Evolutionary conservation across 53 echinoderm and acorn worm species (phyloP).

Genomic region (Arbacia lixula): DNA sequence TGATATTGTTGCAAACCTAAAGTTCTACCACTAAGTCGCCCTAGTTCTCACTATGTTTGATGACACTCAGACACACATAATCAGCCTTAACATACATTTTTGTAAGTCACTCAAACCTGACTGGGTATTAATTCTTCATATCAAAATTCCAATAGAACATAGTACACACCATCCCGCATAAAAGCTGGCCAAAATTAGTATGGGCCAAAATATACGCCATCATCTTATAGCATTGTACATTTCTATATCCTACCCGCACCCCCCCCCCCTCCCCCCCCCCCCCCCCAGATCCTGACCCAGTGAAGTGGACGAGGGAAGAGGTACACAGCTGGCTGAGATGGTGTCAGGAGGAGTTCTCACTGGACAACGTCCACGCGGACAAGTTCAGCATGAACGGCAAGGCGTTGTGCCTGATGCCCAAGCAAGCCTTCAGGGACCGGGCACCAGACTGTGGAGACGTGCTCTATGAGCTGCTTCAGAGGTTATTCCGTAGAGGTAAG

Average conservation of each 20-base stretch:
- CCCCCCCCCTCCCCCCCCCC: background rate
- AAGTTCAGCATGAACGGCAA: constrained; percentile 95
- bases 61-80: no score
- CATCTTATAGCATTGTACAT: no score
- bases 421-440: constrained; percentile 79
- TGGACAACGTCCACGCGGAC: constrained; percentile 72
- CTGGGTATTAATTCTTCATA: no score
- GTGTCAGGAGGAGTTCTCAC: constrained; percentile 80
- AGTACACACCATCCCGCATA: no score
- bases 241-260: background rate
- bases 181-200: no score
- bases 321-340: constrained; percentile 86
- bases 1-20: no score
- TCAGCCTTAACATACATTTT: no score
- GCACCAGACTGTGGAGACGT: constrained; percentile 84
- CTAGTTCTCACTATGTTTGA: no score
- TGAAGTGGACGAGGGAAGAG: constrained; percentile 79
- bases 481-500: constrained; percentile 72
- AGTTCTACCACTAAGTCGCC: no score
- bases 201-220: no score
- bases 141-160: no score
- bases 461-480: constrained; percentile 83
- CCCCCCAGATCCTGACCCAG: constrained; percentile 69
- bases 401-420: constrained; percentile 80
- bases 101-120: no score